Percentiles rank a stretch among this genome's conserved stretches.
Evolutionary conservation across 2,888 invertebrate species (phyloP).

Genomic region (Caenorhabditis wallacei): DNA sequence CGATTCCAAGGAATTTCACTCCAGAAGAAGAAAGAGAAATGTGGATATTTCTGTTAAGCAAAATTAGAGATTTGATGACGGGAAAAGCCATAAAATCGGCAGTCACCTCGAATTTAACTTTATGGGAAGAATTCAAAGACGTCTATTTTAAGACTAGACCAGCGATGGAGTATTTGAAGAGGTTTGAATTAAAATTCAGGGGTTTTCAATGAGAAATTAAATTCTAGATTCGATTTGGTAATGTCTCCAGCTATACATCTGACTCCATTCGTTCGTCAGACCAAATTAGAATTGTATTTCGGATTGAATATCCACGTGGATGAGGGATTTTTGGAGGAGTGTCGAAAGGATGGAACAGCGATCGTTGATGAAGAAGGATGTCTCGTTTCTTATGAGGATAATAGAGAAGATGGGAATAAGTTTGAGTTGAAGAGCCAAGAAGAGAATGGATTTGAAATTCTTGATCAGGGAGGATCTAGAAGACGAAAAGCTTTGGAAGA

Average conservation of each 20-base stretch:
- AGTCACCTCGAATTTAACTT: neutral
- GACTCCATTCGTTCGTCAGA: neutral
- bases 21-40: neutral
- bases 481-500: too few species aligned
- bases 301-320: neutral
- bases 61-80: neutral
- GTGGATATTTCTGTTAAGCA: neutral
- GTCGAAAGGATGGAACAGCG: neutral
- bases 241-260: slow-evolving; percentile 5
- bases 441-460: too few species aligned
- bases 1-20: neutral
- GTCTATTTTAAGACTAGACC: neutral
- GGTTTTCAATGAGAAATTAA: too few species aligned
- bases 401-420: neutral
- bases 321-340: neutral
- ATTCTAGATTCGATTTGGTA: neutral
- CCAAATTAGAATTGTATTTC: slow-evolving; percentile 8
- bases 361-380: neutral
- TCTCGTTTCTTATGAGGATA: neutral
- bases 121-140: neutral
- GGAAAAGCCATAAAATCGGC: neutral
- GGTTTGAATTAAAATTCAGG: too few species aligned
- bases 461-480: too few species aligned
- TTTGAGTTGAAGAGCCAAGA: neutral
- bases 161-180: neutral